Evolutionary conservation across 37 sponge, comb jelly and placozoan genomes (phyloP).

Genomic region (Geodia barretti): DNA sequence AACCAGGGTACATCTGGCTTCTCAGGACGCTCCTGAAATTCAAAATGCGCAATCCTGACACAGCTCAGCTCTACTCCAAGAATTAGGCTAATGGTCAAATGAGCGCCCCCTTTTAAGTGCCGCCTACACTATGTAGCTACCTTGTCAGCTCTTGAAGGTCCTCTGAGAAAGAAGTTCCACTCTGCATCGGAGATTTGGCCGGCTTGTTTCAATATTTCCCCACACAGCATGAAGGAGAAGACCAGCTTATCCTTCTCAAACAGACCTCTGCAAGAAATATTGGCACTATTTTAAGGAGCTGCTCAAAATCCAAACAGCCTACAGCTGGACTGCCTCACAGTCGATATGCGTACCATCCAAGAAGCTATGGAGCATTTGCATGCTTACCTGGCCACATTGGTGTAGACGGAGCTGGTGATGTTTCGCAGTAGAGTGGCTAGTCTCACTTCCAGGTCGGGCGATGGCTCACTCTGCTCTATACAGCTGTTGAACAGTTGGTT

Average conservation of each 20-base stretch:
- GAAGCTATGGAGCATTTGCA: conserved; percentile 5
- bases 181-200: conserved; percentile 82
- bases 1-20: conserved; percentile 92
- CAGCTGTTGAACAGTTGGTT: conserved; percentile 89
- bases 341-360: too few species aligned
- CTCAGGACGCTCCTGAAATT: conserved; percentile 69
- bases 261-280: conserved; percentile 76
- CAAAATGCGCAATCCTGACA: too few species aligned
- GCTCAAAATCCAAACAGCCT: not conserved
- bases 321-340: too few species aligned
- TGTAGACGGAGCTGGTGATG: conserved; percentile 84
- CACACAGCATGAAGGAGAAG: conserved; percentile 98
- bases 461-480: conserved; percentile 92
- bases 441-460: conserved; percentile 73
- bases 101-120: not conserved
- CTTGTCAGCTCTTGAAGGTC: conserved; percentile 90
- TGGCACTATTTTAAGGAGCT: not conserved
- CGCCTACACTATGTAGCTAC: too few species aligned
- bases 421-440: conserved; percentile 79
- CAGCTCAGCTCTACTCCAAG: not conserved
- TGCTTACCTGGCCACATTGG: conserved; percentile 88
- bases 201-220: conserved; percentile 90
- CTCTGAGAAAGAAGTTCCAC: conserved; percentile 98
- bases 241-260: conserved; percentile 98
- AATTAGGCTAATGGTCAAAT: not conserved